Conservation (phyloP, 2,113 vertebrate species). For the Channa maculata region DNA sequence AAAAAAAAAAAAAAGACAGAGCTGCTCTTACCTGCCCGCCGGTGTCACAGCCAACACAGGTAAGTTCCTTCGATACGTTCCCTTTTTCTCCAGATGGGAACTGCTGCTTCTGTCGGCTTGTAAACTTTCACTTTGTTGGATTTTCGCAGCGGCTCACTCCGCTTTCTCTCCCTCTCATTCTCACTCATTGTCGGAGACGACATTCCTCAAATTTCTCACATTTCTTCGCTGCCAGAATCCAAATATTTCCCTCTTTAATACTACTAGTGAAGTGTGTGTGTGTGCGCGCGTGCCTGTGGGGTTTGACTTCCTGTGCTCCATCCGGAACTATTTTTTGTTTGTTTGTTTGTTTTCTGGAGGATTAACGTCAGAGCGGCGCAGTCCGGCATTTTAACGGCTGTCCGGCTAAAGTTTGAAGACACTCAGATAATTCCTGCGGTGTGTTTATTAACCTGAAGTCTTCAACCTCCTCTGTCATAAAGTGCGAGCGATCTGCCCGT, state of each 20-base stretch:
- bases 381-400: constrained; percentile 51
- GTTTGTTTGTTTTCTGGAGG: background rate
- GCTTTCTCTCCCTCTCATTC: constrained; percentile 26
- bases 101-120: background rate
- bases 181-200: constrained; percentile 31
- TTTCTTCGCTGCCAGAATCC: constrained; percentile 70
- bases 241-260: constrained; percentile 52
- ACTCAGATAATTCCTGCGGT: constrained; percentile 12
- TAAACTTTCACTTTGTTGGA: constrained; percentile 31
- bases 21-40: constrained; percentile 58
- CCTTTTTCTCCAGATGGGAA: background rate
- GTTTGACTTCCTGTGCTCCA: constrained; percentile 53
- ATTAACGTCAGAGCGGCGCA: constrained; percentile 46
- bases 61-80: constrained; percentile 51
- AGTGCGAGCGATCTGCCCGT: constrained; percentile 22
- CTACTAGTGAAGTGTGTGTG: constrained; percentile 15
- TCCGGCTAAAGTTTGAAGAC: constrained; percentile 51
- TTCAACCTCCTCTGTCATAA: constrained; percentile 28
- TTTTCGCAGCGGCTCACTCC: constrained; percentile 2
- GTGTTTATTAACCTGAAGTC: constrained; percentile 56
- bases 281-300: background rate
- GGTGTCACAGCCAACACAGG: constrained; percentile 39
- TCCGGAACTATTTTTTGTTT: constrained; percentile 57
- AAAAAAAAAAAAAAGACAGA: background rate
- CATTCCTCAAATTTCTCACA: constrained; percentile 77